Percentiles rank a stretch among this genome's conserved stretches.
phyloP scores from a whole-genome alignment of 2,888 invertebrate genomes.

The Timema podura region DNA sequence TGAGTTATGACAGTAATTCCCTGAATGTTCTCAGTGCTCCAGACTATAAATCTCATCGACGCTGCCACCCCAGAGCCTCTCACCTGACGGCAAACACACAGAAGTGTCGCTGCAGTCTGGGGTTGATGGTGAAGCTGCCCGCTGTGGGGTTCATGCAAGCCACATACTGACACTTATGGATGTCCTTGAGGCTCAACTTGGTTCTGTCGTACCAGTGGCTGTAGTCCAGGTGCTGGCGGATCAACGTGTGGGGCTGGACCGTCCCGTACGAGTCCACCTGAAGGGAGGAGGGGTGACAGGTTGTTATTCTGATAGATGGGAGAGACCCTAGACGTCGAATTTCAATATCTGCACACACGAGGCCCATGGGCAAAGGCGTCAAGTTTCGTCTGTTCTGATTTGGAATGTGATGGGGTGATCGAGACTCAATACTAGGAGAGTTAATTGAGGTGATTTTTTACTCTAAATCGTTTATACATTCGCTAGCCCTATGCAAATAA shows the following conservation, averaged over 20 bases:
- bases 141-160: slow-evolving; percentile 98
- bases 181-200: slow-evolving; percentile 84
- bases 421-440: too few relatives aligned
- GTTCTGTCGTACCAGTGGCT: slow-evolving; percentile 93
- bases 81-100: slow-evolving; percentile 78
- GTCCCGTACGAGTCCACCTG: slow-evolving; percentile 81
- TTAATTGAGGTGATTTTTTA: too few relatives aligned
- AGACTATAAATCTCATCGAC: not conserved
- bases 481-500: too few relatives aligned
- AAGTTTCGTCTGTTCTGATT: too few relatives aligned
- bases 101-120: slow-evolving; percentile 86
- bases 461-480: too few relatives aligned
- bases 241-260: slow-evolving; percentile 93
- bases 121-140: slow-evolving; percentile 95
- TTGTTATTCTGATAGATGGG: too few relatives aligned
- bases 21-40: too few relatives aligned
- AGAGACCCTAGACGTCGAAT: too few relatives aligned
- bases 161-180: slow-evolving; percentile 95
- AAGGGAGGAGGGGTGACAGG: not conserved
- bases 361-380: too few relatives aligned
- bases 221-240: slow-evolving; percentile 93
- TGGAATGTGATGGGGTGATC: too few relatives aligned
- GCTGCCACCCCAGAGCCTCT: not conserved
- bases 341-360: too few relatives aligned
- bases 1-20: too few relatives aligned